Base-by-base conservation (phyloP, 2,797 vertebrate species). In the Cyclopterus lumpus region DNA sequence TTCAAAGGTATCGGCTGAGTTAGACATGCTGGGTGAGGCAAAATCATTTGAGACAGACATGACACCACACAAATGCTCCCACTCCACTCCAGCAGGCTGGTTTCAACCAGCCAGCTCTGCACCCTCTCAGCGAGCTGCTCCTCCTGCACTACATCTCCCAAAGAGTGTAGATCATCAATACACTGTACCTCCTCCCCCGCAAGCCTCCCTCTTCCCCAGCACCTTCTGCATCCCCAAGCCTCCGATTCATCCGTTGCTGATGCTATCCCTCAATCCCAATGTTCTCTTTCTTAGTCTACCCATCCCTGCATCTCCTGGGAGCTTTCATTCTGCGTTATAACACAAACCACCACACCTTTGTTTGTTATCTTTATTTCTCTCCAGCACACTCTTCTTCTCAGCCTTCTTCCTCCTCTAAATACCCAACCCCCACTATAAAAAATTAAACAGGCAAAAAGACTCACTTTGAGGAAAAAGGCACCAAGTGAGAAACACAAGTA, bases 111-210 rank as follows among this genome's bases (percentile, higher is more conserved):
- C 74, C 82, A 73, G 58, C 70, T 77, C 79, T 72, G 78, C 83
- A 72, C 67, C 80, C 71, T 71, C 63, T 38, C 34, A 66, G 22
- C 44, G 59, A 74, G 49, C 81, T 58, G 42, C 79, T 65, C 73
- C 54, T 83, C 67, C 54, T 26, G 75, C 89, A 82, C 80, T 88
- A 88, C 88, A 88, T 92, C 80, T 86, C 85, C 79, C 82, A 76
- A 77, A 89, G 70, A 85, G 77, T 72, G 75, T 81, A 84, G 80
- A 82, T 91, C 89, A 92, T 94, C 92, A 92, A 89, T 91, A 92
- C 65, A 22, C 74, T 28, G 66, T 57, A 36, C 86, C 79, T 80
- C 84, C 72, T 80, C 88, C 85, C 78, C 87, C 80, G 58, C 72
- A 61, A 28, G 63, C 74, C 44, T 69, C 71, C 55, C 79, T 77